Evolutionary conservation across 1,140 invertebrate genomes (phyloP).

Genomic region (Zeugodacus cucurbitae): DNA sequence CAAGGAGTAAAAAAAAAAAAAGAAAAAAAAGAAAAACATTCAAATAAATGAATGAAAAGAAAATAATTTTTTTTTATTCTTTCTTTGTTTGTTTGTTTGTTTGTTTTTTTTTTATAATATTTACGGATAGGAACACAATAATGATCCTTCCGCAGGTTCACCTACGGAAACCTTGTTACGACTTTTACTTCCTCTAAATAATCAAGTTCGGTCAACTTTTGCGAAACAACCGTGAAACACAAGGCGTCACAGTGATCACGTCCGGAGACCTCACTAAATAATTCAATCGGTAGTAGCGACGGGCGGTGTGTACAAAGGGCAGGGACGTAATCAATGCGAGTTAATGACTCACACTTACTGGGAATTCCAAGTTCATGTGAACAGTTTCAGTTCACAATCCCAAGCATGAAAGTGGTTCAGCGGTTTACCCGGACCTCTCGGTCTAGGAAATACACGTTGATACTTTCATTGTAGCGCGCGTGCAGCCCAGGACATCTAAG

Average conservation of each 20-base stretch:
- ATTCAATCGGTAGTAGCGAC: conserved; percentile 91
- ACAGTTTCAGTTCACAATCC: conserved; percentile 87
- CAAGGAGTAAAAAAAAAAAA: no score
- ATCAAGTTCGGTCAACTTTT: conserved; percentile 47
- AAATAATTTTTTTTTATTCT: no score
- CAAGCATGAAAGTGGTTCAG: conserved; percentile 83
- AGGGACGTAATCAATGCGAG: conserved; percentile 88
- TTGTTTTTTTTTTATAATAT: no score
- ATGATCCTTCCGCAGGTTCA: conserved; percentile 46
- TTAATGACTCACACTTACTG: conserved; percentile 87
- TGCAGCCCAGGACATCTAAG: conserved; percentile 48
- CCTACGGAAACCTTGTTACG: conserved; percentile 46
- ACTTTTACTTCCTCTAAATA: conserved; percentile 48
- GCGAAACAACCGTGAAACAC: conserved; percentile 45
- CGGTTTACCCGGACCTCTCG: conserved; percentile 78
- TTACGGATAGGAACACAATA: conserved; percentile 42
- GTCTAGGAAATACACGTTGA: conserved; percentile 70
- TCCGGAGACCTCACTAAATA: conserved; percentile 53
- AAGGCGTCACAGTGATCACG: conserved; percentile 46
- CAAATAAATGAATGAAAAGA: no score
- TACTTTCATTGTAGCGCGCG: conserved; percentile 48
- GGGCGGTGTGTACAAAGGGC: conserved; percentile 86
- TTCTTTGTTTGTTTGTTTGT: no score
- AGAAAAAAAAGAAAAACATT: no score
- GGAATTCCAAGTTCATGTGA: conserved; percentile 89